Conservation (phyloP, 2,113 vertebrate species). For the Aptenodytes forsteri region DNA sequence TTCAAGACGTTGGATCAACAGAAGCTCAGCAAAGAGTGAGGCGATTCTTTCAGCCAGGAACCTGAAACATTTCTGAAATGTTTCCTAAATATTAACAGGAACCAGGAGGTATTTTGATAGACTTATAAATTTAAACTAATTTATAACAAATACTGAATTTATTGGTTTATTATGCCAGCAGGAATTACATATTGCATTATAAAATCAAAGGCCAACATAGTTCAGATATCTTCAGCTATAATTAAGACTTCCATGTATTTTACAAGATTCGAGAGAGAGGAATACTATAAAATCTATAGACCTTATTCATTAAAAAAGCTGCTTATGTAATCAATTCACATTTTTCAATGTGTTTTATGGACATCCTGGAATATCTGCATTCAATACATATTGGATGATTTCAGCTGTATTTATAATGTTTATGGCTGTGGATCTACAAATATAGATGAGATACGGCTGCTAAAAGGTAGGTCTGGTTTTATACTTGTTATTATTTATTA, state of each 20-base stretch:
- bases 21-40: constrained; percentile 30
- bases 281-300: constrained; percentile 9
- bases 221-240: constrained; percentile 77
- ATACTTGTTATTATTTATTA: background rate
- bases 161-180: constrained; percentile 77
- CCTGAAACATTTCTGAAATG: constrained; percentile 77
- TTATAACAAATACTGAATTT: constrained; percentile 79
- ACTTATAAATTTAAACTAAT: constrained; percentile 78
- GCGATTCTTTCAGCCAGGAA: constrained; percentile 49
- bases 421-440: background rate
- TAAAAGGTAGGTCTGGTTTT: constrained; percentile 13
- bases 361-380: constrained; percentile 40
- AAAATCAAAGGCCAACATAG: constrained; percentile 82
- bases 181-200: constrained; percentile 77
- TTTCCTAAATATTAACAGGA: constrained; percentile 78
- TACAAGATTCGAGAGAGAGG: constrained; percentile 55
- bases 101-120: constrained; percentile 80
- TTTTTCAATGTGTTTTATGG: constrained; percentile 55
- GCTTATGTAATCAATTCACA: constrained; percentile 57
- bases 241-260: constrained; percentile 73
- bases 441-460: background rate
- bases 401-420: background rate
- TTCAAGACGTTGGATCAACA: constrained; percentile 34
- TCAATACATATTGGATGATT: background rate
- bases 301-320: constrained; percentile 61